Conservation (phyloP, 2,797 vertebrate genomes). For the Neosilurus mollespiculum region DNA sequence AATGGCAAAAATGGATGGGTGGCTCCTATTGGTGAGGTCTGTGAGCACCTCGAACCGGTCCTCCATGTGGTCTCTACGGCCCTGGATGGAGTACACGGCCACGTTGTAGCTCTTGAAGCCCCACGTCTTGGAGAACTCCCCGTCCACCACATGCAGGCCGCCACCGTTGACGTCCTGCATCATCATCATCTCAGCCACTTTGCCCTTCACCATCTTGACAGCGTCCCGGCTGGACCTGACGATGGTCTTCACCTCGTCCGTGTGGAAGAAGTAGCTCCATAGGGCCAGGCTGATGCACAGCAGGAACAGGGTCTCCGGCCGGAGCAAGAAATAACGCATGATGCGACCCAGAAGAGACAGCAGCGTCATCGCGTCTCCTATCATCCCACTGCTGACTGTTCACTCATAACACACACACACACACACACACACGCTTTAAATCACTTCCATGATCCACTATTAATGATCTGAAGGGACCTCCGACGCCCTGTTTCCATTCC, state of each 20-base stretch:
- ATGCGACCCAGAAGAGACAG: slow-evolving; percentile 98
- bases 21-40: slow-evolving; percentile 91
- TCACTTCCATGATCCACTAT: slow-evolving; percentile 1
- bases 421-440: slow-evolving; percentile 15
- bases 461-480: neutral
- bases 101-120: slow-evolving; percentile 95
- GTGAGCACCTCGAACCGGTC: slow-evolving; percentile 94
- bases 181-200: slow-evolving; percentile 99
- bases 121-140: slow-evolving; percentile 98
- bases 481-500: neutral
- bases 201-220: slow-evolving; percentile 99
- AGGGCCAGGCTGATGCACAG: slow-evolving; percentile 97
- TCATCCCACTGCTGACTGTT: slow-evolving; percentile 64
- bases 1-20: slow-evolving; percentile 96
- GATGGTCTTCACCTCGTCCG: slow-evolving; percentile 98
- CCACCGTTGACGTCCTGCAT: slow-evolving; percentile 89
- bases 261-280: slow-evolving; percentile 99
- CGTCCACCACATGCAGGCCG: slow-evolving; percentile 89
- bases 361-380: slow-evolving; percentile 99
- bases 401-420: slow-evolving; percentile 68
- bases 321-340: slow-evolving; percentile 99
- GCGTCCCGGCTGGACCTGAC: slow-evolving; percentile 98
- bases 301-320: slow-evolving; percentile 97
- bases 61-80: slow-evolving; percentile 98
- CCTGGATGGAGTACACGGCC: slow-evolving; percentile 98